These are phyloP conservation scores for Drosophila nikananu DNA, from an alignment of 1,140 invertebrate genomes.

Conservation along the genomic window DNA sequence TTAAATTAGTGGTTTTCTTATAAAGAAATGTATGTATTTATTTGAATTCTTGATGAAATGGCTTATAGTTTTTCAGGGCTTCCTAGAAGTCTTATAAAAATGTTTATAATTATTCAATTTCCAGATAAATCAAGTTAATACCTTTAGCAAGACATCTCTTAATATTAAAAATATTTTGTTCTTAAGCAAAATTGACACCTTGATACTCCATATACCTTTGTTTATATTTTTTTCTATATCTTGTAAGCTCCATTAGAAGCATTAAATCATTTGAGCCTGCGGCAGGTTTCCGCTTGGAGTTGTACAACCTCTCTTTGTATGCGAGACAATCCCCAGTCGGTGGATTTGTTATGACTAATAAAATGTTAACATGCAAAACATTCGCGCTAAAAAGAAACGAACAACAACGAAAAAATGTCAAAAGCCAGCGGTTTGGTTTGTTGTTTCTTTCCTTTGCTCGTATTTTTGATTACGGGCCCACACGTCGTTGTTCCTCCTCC, in stretches of 20 bases:
- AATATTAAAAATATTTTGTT: background rate
- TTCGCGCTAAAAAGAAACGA: conserved; percentile 65
- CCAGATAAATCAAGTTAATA: background rate
- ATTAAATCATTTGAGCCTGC: conserved; percentile 59
- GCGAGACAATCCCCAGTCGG: conserved; percentile 34
- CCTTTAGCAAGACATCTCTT: background rate
- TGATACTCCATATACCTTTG: conserved; percentile 15
- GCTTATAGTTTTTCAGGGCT: background rate
- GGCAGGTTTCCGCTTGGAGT: conserved; percentile 37
- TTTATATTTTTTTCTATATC: background rate
- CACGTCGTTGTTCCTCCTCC: conserved; percentile 50
- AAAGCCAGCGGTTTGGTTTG: conserved; percentile 61
- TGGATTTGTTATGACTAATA: conserved; percentile 80
- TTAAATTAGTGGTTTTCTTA: background rate
- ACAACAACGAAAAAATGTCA: conserved; percentile 69
- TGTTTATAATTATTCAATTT: background rate
- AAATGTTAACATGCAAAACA: conserved; percentile 84
- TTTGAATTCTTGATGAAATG: background rate
- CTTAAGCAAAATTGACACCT: background rate
- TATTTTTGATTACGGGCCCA: conserved; percentile 71
- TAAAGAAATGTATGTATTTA: background rate
- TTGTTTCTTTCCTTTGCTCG: conserved; percentile 32
- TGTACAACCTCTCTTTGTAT: conserved; percentile 7
- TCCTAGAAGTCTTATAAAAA: too few relatives aligned
- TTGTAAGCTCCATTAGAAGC: conserved; percentile 33